phyloP scores from a whole-genome alignment of 2,113 vertebrate genomes.

The Jacana jacana region DNA sequence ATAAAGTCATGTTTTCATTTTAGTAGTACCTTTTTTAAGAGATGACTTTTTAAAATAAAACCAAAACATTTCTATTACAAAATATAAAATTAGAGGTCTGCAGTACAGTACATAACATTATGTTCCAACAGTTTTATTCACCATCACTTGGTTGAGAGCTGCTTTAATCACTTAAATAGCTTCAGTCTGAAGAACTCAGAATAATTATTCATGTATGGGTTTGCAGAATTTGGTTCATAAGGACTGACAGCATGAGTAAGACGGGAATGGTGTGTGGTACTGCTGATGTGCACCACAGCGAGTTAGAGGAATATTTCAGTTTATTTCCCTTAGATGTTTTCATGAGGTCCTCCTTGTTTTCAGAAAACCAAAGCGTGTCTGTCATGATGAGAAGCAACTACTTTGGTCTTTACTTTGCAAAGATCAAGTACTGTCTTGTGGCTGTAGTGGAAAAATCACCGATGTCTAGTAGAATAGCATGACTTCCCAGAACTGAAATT shows the following conservation, averaged over 20 bases:
- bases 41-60: accelerated
- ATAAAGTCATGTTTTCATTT: slow-evolving; percentile 31
- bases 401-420: neutral
- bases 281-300: neutral
- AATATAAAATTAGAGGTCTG: neutral
- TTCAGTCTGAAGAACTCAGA: neutral
- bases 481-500: neutral
- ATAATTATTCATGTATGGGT: neutral
- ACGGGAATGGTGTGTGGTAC: neutral
- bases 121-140: neutral
- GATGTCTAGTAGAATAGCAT: neutral
- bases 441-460: neutral
- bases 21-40: neutral
- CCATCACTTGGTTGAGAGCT: neutral
- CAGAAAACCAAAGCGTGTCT: neutral
- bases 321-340: neutral
- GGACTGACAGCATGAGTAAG: neutral
- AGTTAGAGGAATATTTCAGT: neutral
- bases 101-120: neutral
- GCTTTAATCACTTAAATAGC: slow-evolving; percentile 4
- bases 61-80: neutral
- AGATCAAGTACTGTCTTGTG: neutral
- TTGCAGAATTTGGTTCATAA: neutral
- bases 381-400: neutral
- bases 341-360: neutral